Evolutionary conservation across 1,140 invertebrate species (phyloP), one percentile per base, ranked within the genome.

Genomic region (Drosophila asahinai): DNA sequence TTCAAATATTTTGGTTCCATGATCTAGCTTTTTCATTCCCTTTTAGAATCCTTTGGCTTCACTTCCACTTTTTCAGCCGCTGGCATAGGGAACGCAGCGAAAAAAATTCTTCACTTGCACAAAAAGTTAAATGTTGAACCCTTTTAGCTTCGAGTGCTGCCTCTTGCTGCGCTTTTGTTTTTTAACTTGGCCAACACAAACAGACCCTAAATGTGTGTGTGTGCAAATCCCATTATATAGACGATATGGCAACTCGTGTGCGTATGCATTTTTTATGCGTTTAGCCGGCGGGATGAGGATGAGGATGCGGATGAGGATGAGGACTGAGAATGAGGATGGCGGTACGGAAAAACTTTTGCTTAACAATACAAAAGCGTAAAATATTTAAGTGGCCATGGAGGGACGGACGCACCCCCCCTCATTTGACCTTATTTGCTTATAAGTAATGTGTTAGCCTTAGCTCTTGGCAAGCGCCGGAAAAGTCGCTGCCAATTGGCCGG

Each of bases 331-430:
- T 30, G 42, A 66, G 30, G 19, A 61, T 30, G 64, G 64, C 17
- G 43, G 51, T 40, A 19, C 9, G 57, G 65, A 81, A 77, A 68
- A 70, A 68, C 61, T 78, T 78, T 83, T 58, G 70, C 64, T 83
- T 64, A 78, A 83, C 80, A 83, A 83, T 68, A 83, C 58, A 83
- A 83, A 38, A 83, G 80, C 68, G 80, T 78, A 75, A 83, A 83
- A 78, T 83, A 83, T 78, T 82, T 65, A 83, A 83, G 80, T 83
- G 68, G 67, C 68, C 63, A 65, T 65, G 68, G 40, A 40, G 42
- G 19, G 22, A 27, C 19, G 15, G 43, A 14, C 4, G 7, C 19
- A 5, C 51, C n/a, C 43, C 45, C 52, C 52, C 70, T 60, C 49
- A 62, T 73, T 59, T 79, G 80, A 83, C 75, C 80, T 70, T 78